phyloP scores from a whole-genome alignment of 2,113 vertebrate genomes.

The Panthera leo region DNA sequence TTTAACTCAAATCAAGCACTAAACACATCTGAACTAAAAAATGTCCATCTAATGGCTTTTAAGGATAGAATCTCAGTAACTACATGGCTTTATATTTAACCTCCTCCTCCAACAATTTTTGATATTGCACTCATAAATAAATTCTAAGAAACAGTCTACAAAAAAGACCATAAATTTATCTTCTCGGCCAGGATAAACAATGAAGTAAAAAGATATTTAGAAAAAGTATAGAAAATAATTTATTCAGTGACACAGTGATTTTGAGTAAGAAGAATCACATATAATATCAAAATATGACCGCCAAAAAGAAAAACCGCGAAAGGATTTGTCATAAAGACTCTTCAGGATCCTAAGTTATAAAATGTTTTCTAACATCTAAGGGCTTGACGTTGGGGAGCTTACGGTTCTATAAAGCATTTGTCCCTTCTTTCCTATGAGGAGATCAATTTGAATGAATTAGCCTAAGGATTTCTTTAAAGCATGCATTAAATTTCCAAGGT shows the following conservation, averaged over 20 bases:
- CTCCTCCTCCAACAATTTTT: neutral
- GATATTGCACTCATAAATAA: neutral
- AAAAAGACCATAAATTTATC: neutral
- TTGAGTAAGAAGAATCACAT: constrained; percentile 15
- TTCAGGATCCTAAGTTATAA: neutral
- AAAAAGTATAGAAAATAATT: neutral
- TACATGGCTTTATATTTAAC: neutral
- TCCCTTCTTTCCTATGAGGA: neutral
- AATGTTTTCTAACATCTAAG: constrained; percentile 1
- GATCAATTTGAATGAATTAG: neutral
- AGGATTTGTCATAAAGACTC: neutral
- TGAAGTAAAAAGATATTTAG: neutral
- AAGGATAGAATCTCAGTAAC: neutral
- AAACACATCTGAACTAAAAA: neutral
- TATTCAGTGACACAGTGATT: neutral
- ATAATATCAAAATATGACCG: neutral
- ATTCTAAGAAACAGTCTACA: neutral
- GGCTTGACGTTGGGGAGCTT: neutral
- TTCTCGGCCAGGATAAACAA: neutral
- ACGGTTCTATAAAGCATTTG: neutral
- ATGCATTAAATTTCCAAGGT: neutral
- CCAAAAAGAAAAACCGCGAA: neutral
- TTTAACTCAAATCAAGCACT: constrained; percentile 32
- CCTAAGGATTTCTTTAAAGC: neutral
- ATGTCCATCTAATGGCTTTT: neutral